Base-by-base conservation (phyloP, 2,888 invertebrate genomes). In the Ceramica pisi region DNA sequence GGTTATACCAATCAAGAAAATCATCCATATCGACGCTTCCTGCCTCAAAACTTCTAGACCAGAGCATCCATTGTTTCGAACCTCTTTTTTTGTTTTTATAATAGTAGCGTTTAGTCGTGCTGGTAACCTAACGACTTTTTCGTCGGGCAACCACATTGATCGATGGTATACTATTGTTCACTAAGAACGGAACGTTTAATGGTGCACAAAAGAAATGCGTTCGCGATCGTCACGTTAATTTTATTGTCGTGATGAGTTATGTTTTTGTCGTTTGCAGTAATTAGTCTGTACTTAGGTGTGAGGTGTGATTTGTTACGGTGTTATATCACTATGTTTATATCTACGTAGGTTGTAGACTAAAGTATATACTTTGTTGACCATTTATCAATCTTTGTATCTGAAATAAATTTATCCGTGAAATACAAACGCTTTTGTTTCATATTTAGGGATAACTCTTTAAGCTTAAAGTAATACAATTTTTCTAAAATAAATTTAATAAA, bases 71-170 rank as follows among this genome's bases (percentile, higher is more conserved):
- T 77, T 75, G 75, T 75, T 71, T 64, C 26, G 57, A 41, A 38
- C 48, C 35, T 67, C 72, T 74, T 78, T 78, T 74, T 78, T 78
- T 78, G 67, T 78, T 74, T 79, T 56, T 61, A 23, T 67, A 67
- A 74, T 53, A 26, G 46, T 35, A 6, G 10, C 63, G 48, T 71
- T 75, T 77, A 71, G 65, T 62, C 48, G 31, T 31, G 64, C 41
- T 62, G 41, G 19, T 51, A 38, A 31, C 10, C 26, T 14, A 53
- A 61, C 21, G 64, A 62, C 50, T 59, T 66, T 69, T 55, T 41
- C 10, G 23, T 63, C 44, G 19, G 50, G 14, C 12, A 10, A 10
- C 46, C 55, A 60, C 14, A 53, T 48, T 78, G 78, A 75, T 80
- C 16, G 9, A 74, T 78, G 9, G 31, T 35, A 10, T 16, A 26